phyloP scores from a whole-genome alignment of 2,113 vertebrate genomes.

The Stictonetta naevosa region DNA sequence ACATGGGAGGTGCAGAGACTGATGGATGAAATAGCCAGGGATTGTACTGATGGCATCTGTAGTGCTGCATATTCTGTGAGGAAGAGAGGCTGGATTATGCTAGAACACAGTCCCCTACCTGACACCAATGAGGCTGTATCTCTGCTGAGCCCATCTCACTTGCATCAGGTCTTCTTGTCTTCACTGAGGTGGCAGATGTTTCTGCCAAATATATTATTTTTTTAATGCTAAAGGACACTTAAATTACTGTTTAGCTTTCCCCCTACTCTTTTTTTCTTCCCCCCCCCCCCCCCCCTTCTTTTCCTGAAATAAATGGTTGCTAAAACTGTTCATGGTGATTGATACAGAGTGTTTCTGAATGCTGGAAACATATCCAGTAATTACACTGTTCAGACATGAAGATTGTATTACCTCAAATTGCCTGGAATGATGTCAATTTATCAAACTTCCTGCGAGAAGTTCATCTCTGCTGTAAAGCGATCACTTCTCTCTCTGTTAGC shows the following conservation, averaged over 20 bases:
- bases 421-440: slow-evolving; percentile 69
- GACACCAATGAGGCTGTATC: neutral
- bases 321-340: slow-evolving; percentile 26
- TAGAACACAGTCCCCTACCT: neutral
- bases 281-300: no score
- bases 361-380: slow-evolving; percentile 57
- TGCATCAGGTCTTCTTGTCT: neutral
- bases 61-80: neutral
- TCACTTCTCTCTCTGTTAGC: slow-evolving; percentile 41
- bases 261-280: neutral
- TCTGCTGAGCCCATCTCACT: neutral
- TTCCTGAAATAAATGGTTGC: neutral
- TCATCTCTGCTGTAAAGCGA: slow-evolving; percentile 44
- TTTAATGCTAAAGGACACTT: neutral
- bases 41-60: neutral
- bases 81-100: neutral
- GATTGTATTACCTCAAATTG: slow-evolving; percentile 71
- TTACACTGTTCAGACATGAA: slow-evolving; percentile 63
- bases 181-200: neutral
- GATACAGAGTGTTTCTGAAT: slow-evolving; percentile 57
- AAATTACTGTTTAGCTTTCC: neutral
- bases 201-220: neutral
- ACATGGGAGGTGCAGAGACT: neutral
- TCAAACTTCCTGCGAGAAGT: slow-evolving; percentile 61
- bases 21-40: neutral